Evolutionary conservation across 2,113 vertebrate genomes (phyloP).

Genomic region (Plectropomus leopardus): DNA sequence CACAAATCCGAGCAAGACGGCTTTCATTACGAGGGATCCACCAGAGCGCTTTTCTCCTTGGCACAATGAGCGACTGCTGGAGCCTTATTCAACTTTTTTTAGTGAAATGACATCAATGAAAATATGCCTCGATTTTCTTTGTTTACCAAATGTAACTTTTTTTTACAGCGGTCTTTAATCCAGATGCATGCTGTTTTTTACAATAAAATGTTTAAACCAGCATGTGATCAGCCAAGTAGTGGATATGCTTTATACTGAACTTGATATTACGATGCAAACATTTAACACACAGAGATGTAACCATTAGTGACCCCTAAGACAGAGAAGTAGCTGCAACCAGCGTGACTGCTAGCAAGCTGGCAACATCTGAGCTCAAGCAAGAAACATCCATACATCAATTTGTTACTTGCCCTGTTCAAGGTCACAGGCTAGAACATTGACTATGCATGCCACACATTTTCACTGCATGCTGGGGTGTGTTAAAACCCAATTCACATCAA

Average conservation of each 20-base stretch:
- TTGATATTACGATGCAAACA: not conserved
- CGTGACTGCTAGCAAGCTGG: not conserved
- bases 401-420: slow-evolving; percentile 2
- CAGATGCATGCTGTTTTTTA: not conserved
- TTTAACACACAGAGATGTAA: not conserved
- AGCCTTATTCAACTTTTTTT: slow-evolving; percentile 4
- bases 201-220: not conserved
- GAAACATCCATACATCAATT: slow-evolving; percentile 12
- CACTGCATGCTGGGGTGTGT: not conserved
- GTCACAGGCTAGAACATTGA: not conserved
- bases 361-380: not conserved
- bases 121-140: not conserved
- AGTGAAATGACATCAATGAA: not conserved
- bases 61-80: slow-evolving; percentile 7
- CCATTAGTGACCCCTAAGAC: no score
- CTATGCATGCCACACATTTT: not conserved
- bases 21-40: slow-evolving; percentile 49
- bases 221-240: not conserved
- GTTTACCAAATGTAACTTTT: slow-evolving; percentile 8
- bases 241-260: not conserved
- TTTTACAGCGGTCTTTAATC: slow-evolving; percentile 11
- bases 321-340: not conserved
- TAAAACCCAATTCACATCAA: not conserved
- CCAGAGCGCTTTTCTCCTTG: slow-evolving; percentile 27
- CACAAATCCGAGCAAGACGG: slow-evolving; percentile 61